Conservation (phyloP, 2,113 vertebrate species). For the Erythrocercus mccallii region DNA sequence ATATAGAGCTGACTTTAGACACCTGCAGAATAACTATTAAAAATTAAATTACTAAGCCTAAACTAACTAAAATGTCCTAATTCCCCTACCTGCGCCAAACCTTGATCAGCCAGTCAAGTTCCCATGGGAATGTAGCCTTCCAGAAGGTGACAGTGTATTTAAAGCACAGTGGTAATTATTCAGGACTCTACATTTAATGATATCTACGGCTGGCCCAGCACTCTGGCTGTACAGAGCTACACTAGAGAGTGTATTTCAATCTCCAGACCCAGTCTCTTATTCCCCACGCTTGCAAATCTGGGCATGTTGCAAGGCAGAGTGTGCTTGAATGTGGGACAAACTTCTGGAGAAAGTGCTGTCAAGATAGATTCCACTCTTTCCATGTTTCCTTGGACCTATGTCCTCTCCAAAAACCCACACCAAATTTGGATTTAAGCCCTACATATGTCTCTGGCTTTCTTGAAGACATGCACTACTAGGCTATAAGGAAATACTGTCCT, state of each 20-base stretch:
- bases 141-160: slow-evolving; percentile 27
- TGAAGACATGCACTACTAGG: neutral
- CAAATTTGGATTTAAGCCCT: neutral
- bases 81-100: slow-evolving; percentile 49
- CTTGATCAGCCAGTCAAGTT: slow-evolving; percentile 22
- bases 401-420: neutral
- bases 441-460: neutral
- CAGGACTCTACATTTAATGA: slow-evolving; percentile 43
- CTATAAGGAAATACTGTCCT: neutral
- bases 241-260: neutral
- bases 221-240: neutral
- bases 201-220: slow-evolving; percentile 20
- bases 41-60: slow-evolving; percentile 71
- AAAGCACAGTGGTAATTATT: slow-evolving; percentile 60
- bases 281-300: neutral
- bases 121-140: slow-evolving; percentile 17
- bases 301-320: neutral
- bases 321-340: neutral
- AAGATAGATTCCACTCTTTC: neutral
- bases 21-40: slow-evolving; percentile 73
- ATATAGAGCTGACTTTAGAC: slow-evolving; percentile 65
- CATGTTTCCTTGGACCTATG: neutral
- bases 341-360: neutral
- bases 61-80: slow-evolving; percentile 67
- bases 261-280: neutral